A percentile compares a stretch with the other conserved stretches of the same genome.
phyloP scores from a whole-genome alignment of 2,888 invertebrate genomes.

The Pristionchus mayeri region DNA sequence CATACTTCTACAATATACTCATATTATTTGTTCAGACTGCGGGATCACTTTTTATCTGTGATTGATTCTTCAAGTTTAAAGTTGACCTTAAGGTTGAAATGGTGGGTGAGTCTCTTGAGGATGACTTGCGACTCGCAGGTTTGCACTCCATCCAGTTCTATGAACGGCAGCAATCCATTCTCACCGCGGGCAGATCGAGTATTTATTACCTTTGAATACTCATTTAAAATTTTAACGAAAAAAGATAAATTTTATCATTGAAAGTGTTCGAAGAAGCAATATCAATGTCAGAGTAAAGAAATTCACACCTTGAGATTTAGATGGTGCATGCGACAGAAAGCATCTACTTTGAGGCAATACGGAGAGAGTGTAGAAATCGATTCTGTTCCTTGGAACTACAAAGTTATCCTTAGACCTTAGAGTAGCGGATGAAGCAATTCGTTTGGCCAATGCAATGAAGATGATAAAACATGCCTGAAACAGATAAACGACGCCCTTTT shows the following conservation, averaged over 20 bases:
- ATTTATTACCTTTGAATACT: background rate
- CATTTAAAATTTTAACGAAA: background rate
- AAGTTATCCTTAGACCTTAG: background rate
- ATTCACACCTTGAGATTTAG: slow-evolving; percentile 73
- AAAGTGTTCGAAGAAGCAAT: too few relatives aligned
- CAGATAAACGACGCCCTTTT: slow-evolving; percentile 16
- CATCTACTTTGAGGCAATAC: slow-evolving; percentile 73
- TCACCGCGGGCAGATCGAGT: background rate
- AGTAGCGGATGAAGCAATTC: background rate
- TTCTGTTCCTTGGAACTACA: slow-evolving; percentile 68
- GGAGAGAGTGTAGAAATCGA: slow-evolving; percentile 71
- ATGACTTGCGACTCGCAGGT: background rate
- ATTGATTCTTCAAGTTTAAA: too few relatives aligned
- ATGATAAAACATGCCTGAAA: background rate
- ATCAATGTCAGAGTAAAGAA: too few relatives aligned
- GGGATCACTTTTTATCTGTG: too few relatives aligned
- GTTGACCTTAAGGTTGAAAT: background rate
- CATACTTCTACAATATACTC: background rate
- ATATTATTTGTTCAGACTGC: background rate
- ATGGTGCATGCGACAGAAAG: slow-evolving; percentile 69
- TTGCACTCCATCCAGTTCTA: background rate
- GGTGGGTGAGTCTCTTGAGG: background rate
- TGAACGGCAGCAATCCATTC: background rate
- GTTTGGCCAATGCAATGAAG: background rate
- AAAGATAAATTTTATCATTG: too few relatives aligned